These are phyloP conservation scores for Silurus aristotelis DNA, from an alignment of 2,797 vertebrate species.

Conservation along the genomic window DNA sequence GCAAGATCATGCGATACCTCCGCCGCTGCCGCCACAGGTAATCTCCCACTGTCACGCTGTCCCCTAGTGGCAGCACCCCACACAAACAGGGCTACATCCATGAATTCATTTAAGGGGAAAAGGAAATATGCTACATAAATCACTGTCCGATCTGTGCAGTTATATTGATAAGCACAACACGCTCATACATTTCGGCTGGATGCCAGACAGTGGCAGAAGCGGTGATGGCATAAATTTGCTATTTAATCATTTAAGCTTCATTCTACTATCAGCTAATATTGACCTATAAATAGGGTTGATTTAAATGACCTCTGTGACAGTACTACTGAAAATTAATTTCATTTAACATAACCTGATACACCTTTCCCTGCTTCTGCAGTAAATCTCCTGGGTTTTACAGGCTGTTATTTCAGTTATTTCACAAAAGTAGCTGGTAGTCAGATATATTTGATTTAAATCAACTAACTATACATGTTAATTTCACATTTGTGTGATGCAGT, in stretches of 20 bases:
- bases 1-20: constrained; percentile 99
- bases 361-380: not conserved
- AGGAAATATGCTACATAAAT: not conserved
- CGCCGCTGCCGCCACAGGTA: constrained; percentile 99
- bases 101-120: not conserved
- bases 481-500: not conserved
- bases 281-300: not conserved
- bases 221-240: not conserved
- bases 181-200: not conserved
- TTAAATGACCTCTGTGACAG: not conserved
- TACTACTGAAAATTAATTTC: not conserved
- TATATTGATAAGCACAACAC: not conserved
- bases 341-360: not conserved
- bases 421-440: not conserved
- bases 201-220: constrained; percentile 3
- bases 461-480: not conserved
- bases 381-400: not conserved
- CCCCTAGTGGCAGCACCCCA: constrained; percentile 22
- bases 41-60: constrained; percentile 45
- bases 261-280: not conserved
- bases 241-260: not conserved
- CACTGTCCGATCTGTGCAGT: constrained; percentile 1
- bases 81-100: not conserved
- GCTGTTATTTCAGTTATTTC: not conserved
- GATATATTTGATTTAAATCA: no score